phyloP scores from a whole-genome alignment of 2,113 vertebrate genomes.

The Loxodonta africana region DNA sequence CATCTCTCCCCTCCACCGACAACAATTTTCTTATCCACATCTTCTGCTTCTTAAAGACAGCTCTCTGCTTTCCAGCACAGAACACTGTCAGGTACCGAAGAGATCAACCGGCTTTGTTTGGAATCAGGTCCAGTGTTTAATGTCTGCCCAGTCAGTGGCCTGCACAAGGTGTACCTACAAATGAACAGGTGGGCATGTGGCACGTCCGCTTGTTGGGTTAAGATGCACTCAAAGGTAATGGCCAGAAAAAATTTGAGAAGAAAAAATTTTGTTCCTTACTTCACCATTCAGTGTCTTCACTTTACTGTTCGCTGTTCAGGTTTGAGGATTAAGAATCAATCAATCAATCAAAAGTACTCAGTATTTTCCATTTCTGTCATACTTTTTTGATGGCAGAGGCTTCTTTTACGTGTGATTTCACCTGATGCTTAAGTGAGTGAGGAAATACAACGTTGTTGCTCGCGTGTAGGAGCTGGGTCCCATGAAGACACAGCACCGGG shows the following conservation, averaged over 20 bases:
- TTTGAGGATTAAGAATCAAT: not conserved
- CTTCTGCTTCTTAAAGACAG: not conserved
- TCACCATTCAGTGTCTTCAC: not conserved
- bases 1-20: not conserved
- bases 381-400: not conserved
- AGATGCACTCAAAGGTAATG: not conserved
- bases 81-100: not conserved
- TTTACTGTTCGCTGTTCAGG: not conserved
- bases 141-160: not conserved
- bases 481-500: not conserved
- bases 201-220: not conserved
- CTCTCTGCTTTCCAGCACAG: not conserved
- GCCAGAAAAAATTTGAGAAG: not conserved
- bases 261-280: not conserved
- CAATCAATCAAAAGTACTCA: not conserved
- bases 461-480: not conserved
- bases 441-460: not conserved
- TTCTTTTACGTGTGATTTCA: not conserved
- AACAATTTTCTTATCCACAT: not conserved
- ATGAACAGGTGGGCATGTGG: not conserved
- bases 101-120: not conserved
- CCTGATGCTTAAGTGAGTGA: not conserved
- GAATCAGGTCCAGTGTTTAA: not conserved
- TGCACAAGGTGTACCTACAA: not conserved
- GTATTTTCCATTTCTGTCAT: not conserved